Conservation (phyloP, 2,113 vertebrate species). For the Erinaceus europaeus region DNA sequence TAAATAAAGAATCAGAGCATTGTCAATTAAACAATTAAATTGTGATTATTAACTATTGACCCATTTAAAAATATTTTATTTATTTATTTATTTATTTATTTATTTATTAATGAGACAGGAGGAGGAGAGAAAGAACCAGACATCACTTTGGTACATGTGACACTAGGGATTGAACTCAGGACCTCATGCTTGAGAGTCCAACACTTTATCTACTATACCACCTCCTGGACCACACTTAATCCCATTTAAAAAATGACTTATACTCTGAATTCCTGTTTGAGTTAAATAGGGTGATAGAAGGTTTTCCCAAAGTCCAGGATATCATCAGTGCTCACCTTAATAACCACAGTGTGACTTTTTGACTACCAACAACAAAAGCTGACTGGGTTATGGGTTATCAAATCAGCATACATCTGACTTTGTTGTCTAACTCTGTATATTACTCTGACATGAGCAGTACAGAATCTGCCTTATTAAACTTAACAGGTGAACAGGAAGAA, state of each 20-base stretch:
- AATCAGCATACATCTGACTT: constrained; percentile 34
- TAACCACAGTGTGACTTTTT: neutral
- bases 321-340: neutral
- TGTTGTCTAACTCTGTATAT: constrained; percentile 6
- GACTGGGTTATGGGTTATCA: constrained; percentile 59
- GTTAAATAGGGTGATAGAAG: neutral
- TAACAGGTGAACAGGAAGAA: constrained; percentile 19
- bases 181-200: no score
- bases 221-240: no score
- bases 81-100: no score
- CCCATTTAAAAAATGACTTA: neutral
- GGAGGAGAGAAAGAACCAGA: no score
- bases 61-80: neutral
- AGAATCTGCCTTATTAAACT: constrained; percentile 18
- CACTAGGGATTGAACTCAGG: no score
- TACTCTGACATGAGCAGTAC: constrained; percentile 33
- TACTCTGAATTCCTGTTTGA: neutral
- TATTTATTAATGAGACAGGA: no score
- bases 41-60: neutral
- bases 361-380: neutral
- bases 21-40: neutral
- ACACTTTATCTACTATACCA: no score
- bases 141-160: no score
- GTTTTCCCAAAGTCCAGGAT: neutral
- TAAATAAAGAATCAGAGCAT: neutral